Evolutionary conservation across 2,113 vertebrate species (phyloP).

Genomic region (Actenoides lindsayi): DNA sequence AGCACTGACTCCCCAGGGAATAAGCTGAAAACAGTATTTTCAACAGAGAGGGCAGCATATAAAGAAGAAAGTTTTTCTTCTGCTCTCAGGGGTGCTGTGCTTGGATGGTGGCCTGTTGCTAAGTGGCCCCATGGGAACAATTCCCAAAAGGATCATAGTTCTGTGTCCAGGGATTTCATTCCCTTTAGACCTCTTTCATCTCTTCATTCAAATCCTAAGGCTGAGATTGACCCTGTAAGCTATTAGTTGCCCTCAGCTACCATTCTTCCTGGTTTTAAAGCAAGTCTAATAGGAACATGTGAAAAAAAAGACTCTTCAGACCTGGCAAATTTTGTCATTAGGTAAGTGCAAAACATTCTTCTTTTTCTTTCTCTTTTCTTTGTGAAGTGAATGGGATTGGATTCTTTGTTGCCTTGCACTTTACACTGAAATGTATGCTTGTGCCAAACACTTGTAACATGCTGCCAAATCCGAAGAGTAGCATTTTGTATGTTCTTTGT

Average conservation of each 20-base stretch:
- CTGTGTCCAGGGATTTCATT: conserved; percentile 15
- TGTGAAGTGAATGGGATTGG: conserved; percentile 28
- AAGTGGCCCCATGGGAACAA: conserved; percentile 46
- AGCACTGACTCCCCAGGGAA: conserved; percentile 15
- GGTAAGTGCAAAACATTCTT: conserved; percentile 14
- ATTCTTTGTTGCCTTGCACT: conserved; percentile 41
- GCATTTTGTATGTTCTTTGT: conserved; percentile 48
- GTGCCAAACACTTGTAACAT: conserved; percentile 1
- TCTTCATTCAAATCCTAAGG: conserved; percentile 35
- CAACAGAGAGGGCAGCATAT: conserved; percentile 5
- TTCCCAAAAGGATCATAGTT: conserved; percentile 40
- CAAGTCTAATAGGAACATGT: background rate
- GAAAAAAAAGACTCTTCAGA: background rate
- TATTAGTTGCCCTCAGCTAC: conserved; percentile 39
- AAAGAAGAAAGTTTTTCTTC: conserved; percentile 46
- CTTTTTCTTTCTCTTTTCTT: background rate
- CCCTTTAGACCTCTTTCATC: conserved; percentile 49
- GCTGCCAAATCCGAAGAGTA: conserved; percentile 17
- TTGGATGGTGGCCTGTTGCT: conserved; percentile 63
- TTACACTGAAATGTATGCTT: conserved; percentile 5
- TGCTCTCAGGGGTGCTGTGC: background rate
- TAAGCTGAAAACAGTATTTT: conserved; percentile 30
- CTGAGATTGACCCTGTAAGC: conserved; percentile 36
- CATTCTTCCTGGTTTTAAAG: conserved; percentile 38
- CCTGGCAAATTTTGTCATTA: conserved; percentile 23